These are phyloP conservation scores for Acheta domesticus DNA, from an alignment of 2,888 invertebrate species.

Conservation along the genomic window DNA sequence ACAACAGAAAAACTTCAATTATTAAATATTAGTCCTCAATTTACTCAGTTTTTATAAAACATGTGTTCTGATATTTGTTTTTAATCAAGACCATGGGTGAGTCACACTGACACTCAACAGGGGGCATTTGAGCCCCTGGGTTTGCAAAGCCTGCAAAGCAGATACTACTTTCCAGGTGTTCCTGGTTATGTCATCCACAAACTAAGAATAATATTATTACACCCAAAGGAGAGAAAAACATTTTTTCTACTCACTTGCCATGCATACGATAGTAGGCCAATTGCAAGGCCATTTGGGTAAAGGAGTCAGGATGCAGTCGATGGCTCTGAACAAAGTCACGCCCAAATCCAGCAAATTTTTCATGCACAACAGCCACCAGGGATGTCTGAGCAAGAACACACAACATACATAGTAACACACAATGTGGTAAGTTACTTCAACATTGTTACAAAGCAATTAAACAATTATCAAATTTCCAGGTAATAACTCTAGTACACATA, in stretches of 20 bases:
- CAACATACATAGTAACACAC: slow-evolving; percentile 29
- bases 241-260: slow-evolving; percentile 41
- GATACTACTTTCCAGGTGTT: neutral
- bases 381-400: slow-evolving; percentile 40
- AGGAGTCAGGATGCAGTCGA: slow-evolving; percentile 59
- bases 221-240: too few species aligned
- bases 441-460: too few species aligned
- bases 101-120: too few species aligned
- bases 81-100: too few species aligned
- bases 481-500: neutral
- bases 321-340: slow-evolving; percentile 51
- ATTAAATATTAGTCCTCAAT: too few species aligned
- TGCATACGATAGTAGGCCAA: slow-evolving; percentile 56
- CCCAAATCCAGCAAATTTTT: slow-evolving; percentile 52
- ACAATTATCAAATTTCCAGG: too few species aligned
- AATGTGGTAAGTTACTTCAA: neutral
- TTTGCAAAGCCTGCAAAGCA: neutral
- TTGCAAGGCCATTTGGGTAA: slow-evolving; percentile 59
- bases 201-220: too few species aligned
- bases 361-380: slow-evolving; percentile 45
- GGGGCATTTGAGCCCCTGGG: neutral
- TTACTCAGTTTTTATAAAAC: too few species aligned
- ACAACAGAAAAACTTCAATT: too few species aligned
- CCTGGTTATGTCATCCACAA: neutral
- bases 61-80: too few species aligned